phyloP scores from a whole-genome alignment of 2,888 invertebrate species.

The Yponomeuta evonymella region DNA sequence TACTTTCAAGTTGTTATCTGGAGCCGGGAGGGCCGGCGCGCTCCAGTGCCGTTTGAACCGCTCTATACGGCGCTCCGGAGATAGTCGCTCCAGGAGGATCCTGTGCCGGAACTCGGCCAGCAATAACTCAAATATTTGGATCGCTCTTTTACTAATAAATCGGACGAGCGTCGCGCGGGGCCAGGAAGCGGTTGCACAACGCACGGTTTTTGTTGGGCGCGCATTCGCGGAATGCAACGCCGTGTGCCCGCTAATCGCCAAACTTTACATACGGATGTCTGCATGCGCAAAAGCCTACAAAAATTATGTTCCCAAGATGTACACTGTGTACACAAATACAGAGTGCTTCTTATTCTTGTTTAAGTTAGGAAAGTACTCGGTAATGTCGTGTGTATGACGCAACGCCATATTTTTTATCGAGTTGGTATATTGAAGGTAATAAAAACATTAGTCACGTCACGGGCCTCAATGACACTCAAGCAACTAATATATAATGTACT shows the following conservation, averaged over 20 bases:
- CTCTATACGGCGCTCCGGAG: background rate
- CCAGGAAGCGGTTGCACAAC: constrained; percentile 4
- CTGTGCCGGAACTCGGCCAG: background rate
- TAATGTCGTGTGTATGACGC: too few species aligned
- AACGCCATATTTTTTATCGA: too few species aligned
- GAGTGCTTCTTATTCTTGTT: too few species aligned
- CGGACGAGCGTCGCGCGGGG: background rate
- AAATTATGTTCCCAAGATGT: background rate
- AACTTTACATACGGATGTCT: constrained; percentile 3
- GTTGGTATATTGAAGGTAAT: too few species aligned
- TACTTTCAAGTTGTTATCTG: constrained; percentile 64
- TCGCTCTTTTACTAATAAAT: background rate
- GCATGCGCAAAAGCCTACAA: background rate
- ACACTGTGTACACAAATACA: background rate
- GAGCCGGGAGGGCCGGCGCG: constrained; percentile 30
- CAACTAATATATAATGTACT: too few species aligned
- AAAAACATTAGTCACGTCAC: too few species aligned
- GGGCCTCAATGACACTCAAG: too few species aligned
- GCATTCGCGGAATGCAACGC: constrained; percentile 2
- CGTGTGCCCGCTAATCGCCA: background rate
- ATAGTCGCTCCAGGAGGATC: background rate
- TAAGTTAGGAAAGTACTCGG: too few species aligned
- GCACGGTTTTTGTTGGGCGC: background rate
- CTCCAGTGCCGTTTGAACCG: constrained; percentile 31
- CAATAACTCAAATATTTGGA: constrained; percentile 7